Base-by-base conservation (phyloP, 1,140 invertebrate genomes). In the Venustaconcha ellipsiformis region DNA sequence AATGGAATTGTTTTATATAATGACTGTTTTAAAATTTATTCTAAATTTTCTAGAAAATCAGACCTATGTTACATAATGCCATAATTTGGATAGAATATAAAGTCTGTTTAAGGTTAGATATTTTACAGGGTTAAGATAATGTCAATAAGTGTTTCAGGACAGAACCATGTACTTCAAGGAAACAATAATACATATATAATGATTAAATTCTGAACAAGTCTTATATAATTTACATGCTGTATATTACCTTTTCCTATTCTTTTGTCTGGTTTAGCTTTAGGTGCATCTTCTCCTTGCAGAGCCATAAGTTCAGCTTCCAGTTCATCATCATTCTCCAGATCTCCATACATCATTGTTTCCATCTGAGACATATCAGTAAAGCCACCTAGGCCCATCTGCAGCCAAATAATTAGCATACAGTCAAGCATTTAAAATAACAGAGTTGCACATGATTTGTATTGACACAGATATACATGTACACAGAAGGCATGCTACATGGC, bases 221-320 rank as follows among this genome's bases (percentile, higher is more conserved):
- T 14, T 55, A 48, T 56, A 20, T 26, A 37, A 67, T 20, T 59
- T 26, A 48, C n/a, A 12, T 12, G 14, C 17, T 4, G 8, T 6
- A 67, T 18, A 14, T 68, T 57, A 80, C 71, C 76, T 78, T 55
- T 81, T 78, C 85, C 79, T 84, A 78, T 87, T 77, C 83, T 85
- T 65, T 83, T 83, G 60, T 75, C 73, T 59, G 76, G 73, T 72
- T 78, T 85, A 74, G 81, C 81, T 56, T 56, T 60, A 18, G 78
- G 69, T 37, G 63, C 55, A 30, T 82, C 86, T 56, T 92, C 92
- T 63, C 92, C 91, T 72, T 94, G 92, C 58, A 97, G 92, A 8
- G 94, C 94, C 67, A 94, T 92, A 68, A 97, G 89, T 89, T 98
- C 96, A 30, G 95, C 95, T 89, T 97, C 96, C 37, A 97, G 90